Conservation (phyloP, 2,888 invertebrate genomes). For the Muschampia plurimacula region DNA sequence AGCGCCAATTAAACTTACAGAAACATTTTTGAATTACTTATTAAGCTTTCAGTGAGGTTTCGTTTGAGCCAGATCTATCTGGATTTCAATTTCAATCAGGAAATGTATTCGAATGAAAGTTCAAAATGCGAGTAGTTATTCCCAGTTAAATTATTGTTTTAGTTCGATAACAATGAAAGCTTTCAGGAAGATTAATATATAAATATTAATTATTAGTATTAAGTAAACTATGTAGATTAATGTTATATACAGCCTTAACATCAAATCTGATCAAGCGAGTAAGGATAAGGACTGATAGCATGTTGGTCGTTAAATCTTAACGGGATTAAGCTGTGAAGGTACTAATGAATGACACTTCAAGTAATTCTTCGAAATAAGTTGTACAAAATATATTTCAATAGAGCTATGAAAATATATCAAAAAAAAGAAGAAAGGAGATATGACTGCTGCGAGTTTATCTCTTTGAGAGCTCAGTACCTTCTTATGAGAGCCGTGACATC, state of each 20-base stretch:
- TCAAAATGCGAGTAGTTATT: neutral
- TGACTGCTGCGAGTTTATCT: too few species aligned
- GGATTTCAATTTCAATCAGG: slow-evolving; percentile 29
- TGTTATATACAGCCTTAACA: neutral
- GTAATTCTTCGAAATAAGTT: too few species aligned
- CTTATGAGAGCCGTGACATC: too few species aligned
- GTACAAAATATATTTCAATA: too few species aligned
- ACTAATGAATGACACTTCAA: neutral
- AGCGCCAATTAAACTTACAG: neutral
- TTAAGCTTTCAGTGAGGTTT: slow-evolving; percentile 15
- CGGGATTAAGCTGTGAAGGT: neutral
- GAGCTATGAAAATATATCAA: too few species aligned
- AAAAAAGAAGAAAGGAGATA: too few species aligned
- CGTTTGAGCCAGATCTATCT: slow-evolving; percentile 20
- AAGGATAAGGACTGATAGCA: neutral
- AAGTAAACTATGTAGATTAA: too few species aligned
- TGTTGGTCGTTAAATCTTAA: neutral
- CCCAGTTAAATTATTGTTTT: neutral
- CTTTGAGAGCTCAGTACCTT: too few species aligned
- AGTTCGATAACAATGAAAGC: slow-evolving; percentile 2
- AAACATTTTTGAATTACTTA: slow-evolving; percentile 15
- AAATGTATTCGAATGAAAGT: slow-evolving; percentile 17
- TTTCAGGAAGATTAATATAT: neutral
- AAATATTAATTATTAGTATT: too few species aligned
- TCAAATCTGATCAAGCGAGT: neutral